phyloP scores from a whole-genome alignment of 2,888 invertebrate genomes.

The Pasiphila rectangulata region DNA sequence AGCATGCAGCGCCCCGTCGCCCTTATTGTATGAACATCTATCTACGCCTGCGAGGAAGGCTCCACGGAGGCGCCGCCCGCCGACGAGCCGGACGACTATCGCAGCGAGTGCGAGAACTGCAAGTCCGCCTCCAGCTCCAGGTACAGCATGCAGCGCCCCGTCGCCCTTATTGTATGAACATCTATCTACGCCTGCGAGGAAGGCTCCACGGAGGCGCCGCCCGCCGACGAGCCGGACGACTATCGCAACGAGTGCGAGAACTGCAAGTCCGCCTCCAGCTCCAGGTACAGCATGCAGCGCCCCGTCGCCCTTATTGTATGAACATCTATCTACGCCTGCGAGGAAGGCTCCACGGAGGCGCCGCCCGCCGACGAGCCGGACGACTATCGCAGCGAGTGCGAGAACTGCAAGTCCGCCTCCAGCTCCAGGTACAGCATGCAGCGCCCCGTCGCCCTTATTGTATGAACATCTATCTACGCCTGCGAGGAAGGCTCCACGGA shows the following conservation, averaged over 20 bases:
- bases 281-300: too few relatives aligned
- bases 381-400: constrained; percentile 91
- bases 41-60: constrained; percentile 41
- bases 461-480: too few relatives aligned
- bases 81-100: constrained; percentile 85
- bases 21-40: too few relatives aligned
- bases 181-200: constrained; percentile 45
- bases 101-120: constrained; percentile 92
- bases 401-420: constrained; percentile 90
- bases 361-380: constrained; percentile 78
- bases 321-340: too few relatives aligned
- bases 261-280: constrained; percentile 88
- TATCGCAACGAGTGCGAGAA: constrained; percentile 92
- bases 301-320: too few relatives aligned
- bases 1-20: too few relatives aligned
- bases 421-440: constrained; percentile 83
- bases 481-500: constrained; percentile 10
- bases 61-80: constrained; percentile 38
- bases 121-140: constrained; percentile 87
- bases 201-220: constrained; percentile 34
- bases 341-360: constrained; percentile 19
- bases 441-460: too few relatives aligned
- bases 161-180: too few relatives aligned
- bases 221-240: constrained; percentile 82
- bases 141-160: too few relatives aligned